phyloP scores from a whole-genome alignment of 1,140 invertebrate species.

The Drosophila seguyi region DNA sequence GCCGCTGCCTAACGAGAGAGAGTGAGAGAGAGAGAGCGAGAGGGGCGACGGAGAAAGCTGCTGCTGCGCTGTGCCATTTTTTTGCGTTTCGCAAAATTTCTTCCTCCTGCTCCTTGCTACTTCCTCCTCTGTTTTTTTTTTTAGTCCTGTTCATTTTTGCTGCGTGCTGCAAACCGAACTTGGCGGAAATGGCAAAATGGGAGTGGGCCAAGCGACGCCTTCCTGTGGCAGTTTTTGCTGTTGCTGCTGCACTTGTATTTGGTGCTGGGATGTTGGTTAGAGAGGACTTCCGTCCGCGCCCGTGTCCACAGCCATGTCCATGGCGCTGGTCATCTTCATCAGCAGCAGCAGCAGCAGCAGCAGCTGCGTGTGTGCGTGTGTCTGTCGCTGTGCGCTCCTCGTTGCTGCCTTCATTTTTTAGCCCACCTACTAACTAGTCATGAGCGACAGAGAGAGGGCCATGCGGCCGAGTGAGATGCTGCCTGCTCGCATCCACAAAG shows the following conservation, averaged over 20 bases:
- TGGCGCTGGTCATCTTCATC: slow-evolving; percentile 78
- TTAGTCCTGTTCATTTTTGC: slow-evolving; percentile 67
- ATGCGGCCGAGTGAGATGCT: slow-evolving; percentile 1
- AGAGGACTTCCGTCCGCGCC: slow-evolving; percentile 74
- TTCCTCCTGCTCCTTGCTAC: slow-evolving; percentile 27
- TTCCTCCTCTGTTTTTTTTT: slow-evolving; percentile 12
- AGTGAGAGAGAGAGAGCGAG: neutral
- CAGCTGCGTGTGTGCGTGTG: slow-evolving; percentile 60
- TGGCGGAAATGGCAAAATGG: slow-evolving; percentile 42
- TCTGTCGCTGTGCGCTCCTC: slow-evolving; percentile 29
- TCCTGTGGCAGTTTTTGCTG: slow-evolving; percentile 40
- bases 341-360: slow-evolving; percentile 26
- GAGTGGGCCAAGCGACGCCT: slow-evolving; percentile 62
- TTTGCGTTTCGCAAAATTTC: slow-evolving; percentile 63
- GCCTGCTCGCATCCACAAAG: slow-evolving; percentile 25
- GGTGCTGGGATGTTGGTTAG: slow-evolving; percentile 68
- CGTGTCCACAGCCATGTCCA: slow-evolving; percentile 58
- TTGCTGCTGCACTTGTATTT: slow-evolving; percentile 38
- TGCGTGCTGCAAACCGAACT: slow-evolving; percentile 70
- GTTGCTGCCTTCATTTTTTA: slow-evolving; percentile 56
- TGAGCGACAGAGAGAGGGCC: slow-evolving; percentile 8
- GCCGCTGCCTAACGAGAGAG: slow-evolving; percentile 25
- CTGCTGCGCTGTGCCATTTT: slow-evolving; percentile 69
- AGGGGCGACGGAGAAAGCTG: slow-evolving; percentile 42
- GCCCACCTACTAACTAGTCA: slow-evolving; percentile 76